Conservation (phyloP, 2,797 vertebrate species). For the Carcharodon carcharias region DNA sequence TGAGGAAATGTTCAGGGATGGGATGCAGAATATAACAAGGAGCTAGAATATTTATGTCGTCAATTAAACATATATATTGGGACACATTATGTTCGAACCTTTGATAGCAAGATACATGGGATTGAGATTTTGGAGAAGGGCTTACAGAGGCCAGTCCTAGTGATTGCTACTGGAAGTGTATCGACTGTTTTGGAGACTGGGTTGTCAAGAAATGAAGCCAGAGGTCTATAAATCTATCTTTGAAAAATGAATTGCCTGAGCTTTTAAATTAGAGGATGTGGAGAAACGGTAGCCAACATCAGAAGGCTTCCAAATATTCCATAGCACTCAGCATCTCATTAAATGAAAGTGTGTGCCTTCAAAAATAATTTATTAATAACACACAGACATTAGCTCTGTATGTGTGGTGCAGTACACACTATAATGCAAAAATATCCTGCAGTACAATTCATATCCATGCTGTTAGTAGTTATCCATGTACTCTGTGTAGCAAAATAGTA, state of each 20-base stretch:
- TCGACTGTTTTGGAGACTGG: neutral
- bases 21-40: neutral
- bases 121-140: neutral
- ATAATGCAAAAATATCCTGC: neutral
- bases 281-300: neutral
- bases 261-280: neutral
- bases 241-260: neutral
- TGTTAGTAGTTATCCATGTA: neutral
- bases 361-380: conserved; percentile 19
- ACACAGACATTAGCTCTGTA: neutral
- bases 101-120: neutral
- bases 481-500: neutral
- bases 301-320: neutral
- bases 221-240: neutral
- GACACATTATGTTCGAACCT: neutral
- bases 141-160: neutral
- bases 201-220: neutral
- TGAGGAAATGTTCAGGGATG: neutral
- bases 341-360: neutral
- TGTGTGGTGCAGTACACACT: neutral
- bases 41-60: neutral
- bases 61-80: neutral
- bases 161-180: neutral
- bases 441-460: neutral
- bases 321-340: neutral